phyloP scores from a whole-genome alignment of 2,888 invertebrate genomes.

The Orgyia antiqua region DNA sequence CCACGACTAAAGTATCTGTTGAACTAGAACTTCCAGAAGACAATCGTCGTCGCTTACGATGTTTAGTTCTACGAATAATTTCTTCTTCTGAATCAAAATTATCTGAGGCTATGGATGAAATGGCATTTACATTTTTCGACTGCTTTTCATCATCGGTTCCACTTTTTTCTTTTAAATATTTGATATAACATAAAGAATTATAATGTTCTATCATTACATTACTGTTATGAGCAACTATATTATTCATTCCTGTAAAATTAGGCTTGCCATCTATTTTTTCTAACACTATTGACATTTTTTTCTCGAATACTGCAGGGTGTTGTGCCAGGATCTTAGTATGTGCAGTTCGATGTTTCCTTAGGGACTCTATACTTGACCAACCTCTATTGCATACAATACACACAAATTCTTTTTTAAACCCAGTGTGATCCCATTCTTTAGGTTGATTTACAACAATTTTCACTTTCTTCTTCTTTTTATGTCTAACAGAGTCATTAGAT shows the following conservation, averaged over 20 bases:
- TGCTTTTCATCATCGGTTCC: not conserved
- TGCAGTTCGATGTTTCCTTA: conserved; percentile 13
- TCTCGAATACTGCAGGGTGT: conserved; percentile 31
- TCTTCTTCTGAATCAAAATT: conserved; percentile 27
- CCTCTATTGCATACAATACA: conserved; percentile 38
- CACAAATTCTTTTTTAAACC: conserved; percentile 31
- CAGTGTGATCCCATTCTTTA: conserved; percentile 22
- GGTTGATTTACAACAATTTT: conserved; percentile 1
- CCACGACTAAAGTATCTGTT: conserved; percentile 39
- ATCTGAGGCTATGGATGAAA: not conserved
- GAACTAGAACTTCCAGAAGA: conserved; percentile 38
- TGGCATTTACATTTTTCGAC: not conserved
- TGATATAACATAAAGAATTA: conserved; percentile 33
- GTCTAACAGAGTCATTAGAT: conserved; percentile 1
- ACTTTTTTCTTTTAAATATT: conserved; percentile 29
- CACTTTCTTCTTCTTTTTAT: conserved; percentile 4
- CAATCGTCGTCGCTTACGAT: conserved; percentile 22
- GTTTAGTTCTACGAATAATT: conserved; percentile 18
- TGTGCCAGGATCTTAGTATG: conserved; percentile 6
- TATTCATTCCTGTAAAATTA: conserved; percentile 41
- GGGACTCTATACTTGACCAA: conserved; percentile 8
- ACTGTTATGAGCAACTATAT: conserved; percentile 37
- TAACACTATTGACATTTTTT: conserved; percentile 38
- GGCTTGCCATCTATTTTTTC: conserved; percentile 40
- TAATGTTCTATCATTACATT: conserved; percentile 39